phyloP scores from a whole-genome alignment of 2,797 vertebrate genomes.

The Betta splendens region DNA sequence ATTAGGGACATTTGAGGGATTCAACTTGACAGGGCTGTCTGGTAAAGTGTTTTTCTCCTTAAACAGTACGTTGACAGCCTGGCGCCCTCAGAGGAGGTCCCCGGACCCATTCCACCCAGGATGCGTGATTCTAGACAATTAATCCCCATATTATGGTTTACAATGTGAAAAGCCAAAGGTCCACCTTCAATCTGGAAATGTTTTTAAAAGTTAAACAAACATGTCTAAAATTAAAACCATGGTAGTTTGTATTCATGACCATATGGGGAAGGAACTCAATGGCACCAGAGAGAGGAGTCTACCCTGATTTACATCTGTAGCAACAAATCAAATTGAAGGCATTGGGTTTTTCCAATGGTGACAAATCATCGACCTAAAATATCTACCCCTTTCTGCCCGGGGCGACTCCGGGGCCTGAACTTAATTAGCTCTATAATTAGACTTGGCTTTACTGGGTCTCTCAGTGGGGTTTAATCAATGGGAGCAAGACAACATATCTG shows the following conservation, averaged over 20 bases:
- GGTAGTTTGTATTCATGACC: slow-evolving; percentile 50
- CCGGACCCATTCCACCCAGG: neutral
- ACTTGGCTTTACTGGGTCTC: slow-evolving; percentile 77
- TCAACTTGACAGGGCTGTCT: too few species aligned
- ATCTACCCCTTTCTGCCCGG: slow-evolving; percentile 71
- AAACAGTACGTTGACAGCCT: too few species aligned
- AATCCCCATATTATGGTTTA: neutral
- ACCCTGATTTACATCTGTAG: slow-evolving; percentile 66
- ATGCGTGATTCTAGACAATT: slow-evolving; percentile 27
- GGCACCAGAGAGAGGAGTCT: slow-evolving; percentile 53
- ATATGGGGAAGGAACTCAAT: slow-evolving; percentile 48
- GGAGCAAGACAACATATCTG: slow-evolving; percentile 72
- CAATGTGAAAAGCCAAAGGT: slow-evolving; percentile 19
- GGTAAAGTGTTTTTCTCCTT: too few species aligned
- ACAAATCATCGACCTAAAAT: slow-evolving; percentile 81
- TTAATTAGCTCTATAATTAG: slow-evolving; percentile 85
- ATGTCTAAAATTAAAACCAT: slow-evolving; percentile 31
- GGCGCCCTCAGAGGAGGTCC: too few species aligned
- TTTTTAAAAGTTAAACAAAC: neutral
- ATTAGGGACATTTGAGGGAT: too few species aligned
- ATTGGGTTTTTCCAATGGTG: slow-evolving; percentile 75
- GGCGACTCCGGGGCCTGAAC: slow-evolving; percentile 66
- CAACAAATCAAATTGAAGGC: slow-evolving; percentile 71
- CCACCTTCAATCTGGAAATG: neutral
- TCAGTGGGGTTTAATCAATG: slow-evolving; percentile 77